These are phyloP conservation scores for Heliconius himera DNA, from an alignment of 1,140 invertebrate species.

Conservation along the genomic window DNA sequence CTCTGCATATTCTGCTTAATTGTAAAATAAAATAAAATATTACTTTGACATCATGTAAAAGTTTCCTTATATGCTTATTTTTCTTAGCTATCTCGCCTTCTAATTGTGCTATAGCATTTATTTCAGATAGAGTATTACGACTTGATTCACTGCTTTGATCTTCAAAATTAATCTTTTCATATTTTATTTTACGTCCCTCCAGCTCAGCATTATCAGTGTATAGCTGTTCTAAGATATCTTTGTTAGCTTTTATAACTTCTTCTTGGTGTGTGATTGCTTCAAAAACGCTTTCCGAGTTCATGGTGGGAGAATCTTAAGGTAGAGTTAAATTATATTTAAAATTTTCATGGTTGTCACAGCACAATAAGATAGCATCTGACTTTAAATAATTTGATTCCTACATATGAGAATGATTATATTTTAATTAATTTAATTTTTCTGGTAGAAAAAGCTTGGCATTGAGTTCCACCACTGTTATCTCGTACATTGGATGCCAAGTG, in stretches of 20 bases:
- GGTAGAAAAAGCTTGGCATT: no score
- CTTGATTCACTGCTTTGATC: conserved; percentile 78
- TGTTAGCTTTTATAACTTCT: conserved; percentile 78
- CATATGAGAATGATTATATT: no score
- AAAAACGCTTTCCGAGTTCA: conserved; percentile 59
- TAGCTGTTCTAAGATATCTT: conserved; percentile 79
- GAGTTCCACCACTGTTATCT: no score
- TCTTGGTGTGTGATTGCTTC: conserved; percentile 76
- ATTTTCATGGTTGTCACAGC: no score
- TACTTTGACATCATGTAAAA: conserved; percentile 86
- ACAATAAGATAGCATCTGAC: no score
- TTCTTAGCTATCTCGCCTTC: conserved; percentile 83
- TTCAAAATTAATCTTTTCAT: conserved; percentile 61
- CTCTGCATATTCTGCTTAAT: no score
- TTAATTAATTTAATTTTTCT: no score
- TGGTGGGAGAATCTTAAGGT: conserved; percentile 53
- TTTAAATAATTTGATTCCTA: no score
- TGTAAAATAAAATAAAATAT: conserved; percentile 24
- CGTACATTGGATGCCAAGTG: no score
- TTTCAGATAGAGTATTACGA: conserved; percentile 73
- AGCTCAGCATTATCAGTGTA: conserved; percentile 78
- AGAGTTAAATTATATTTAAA: not conserved
- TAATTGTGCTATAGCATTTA: conserved; percentile 75
- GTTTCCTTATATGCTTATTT: conserved; percentile 86
- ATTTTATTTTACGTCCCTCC: conserved; percentile 79